Conservation (phyloP, 2,797 vertebrate genomes). For the Acrossocheilus wenchowensis region DNA sequence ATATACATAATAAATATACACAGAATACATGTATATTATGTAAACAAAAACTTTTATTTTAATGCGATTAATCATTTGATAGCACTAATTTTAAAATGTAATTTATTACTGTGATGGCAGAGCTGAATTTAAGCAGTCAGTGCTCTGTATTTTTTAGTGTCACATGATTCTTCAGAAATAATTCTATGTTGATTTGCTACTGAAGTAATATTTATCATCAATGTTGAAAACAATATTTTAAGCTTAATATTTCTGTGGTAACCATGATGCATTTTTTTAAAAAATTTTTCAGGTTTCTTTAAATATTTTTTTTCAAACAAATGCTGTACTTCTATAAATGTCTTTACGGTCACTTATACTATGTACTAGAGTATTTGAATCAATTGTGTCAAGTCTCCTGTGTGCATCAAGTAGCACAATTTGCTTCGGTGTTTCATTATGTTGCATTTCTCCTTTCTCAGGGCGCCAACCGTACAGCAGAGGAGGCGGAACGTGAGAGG, state of each 20-base stretch:
- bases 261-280: neutral
- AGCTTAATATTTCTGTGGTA: neutral
- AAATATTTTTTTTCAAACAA: neutral
- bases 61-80: too few species aligned
- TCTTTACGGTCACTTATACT: neutral
- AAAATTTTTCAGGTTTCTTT: neutral
- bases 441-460: conserved; percentile 54
- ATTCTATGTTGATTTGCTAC: neutral
- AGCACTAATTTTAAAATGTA: too few species aligned
- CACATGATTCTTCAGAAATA: neutral
- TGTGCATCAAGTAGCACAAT: neutral
- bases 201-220: neutral
- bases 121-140: neutral
- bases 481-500: conserved; percentile 90
- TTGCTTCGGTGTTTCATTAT: neutral
- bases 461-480: conserved; percentile 91
- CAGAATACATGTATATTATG: too few species aligned
- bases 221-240: neutral
- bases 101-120: too few species aligned
- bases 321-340: neutral
- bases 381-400: neutral
- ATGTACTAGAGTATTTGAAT: neutral
- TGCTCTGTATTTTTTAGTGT: neutral
- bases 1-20: too few species aligned
- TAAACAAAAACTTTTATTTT: too few species aligned